Percentiles rank a stretch among this genome's conserved stretches.
These are phyloP conservation scores for Antedon bifida DNA, from an alignment of 35 echinoderm and acorn worm genomes.

Conservation along the genomic window DNA sequence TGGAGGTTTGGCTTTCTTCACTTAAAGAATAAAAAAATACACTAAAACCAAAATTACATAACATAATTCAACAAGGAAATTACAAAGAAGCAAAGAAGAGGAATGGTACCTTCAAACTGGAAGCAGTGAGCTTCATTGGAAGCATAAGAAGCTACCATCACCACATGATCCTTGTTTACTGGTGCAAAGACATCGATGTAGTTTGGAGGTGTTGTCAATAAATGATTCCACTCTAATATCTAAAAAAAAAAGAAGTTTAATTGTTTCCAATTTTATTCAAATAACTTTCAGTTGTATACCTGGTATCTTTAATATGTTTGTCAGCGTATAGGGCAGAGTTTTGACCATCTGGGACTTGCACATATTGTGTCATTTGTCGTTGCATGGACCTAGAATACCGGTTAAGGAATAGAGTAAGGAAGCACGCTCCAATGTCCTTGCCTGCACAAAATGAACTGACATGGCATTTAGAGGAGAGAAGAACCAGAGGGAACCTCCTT, in stretches of 20 bases:
- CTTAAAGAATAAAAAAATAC: neutral
- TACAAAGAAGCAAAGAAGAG: no score
- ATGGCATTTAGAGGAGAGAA: no score
- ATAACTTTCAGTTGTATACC: no score
- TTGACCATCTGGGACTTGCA: no score
- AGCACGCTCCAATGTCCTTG: no score
- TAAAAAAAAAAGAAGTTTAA: neutral
- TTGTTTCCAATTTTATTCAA: neutral
- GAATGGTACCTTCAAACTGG: conserved; percentile 13
- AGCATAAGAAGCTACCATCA: neutral
- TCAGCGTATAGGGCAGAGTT: no score
- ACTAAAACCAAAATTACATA: neutral
- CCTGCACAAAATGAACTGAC: no score
- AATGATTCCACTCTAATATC: conserved; percentile 26
- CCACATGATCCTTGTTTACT: neutral
- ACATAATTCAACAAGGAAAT: no score
- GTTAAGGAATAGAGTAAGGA: no score
- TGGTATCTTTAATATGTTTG: no score
- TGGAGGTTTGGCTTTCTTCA: neutral
- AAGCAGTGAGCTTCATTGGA: conserved; percentile 18
- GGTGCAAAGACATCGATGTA: conserved; percentile 9
- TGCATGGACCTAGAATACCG: no score
- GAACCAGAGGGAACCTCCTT: neutral
- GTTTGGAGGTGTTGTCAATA: conserved; percentile 1
- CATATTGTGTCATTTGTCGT: no score